Base-by-base conservation (phyloP, 2,113 vertebrate species). In the Cyanistes caeruleus region DNA sequence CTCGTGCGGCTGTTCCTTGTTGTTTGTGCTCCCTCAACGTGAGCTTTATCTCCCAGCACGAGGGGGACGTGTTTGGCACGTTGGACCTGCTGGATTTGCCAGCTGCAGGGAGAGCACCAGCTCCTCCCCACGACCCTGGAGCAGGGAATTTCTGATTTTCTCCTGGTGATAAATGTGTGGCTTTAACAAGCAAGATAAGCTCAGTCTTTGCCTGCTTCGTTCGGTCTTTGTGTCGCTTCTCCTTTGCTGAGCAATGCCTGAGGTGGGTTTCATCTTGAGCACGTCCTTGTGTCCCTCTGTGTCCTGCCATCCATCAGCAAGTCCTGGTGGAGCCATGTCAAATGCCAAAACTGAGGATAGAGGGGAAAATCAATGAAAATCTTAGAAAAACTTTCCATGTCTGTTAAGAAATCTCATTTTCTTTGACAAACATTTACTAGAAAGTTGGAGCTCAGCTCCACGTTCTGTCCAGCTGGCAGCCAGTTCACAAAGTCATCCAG, bases 11-110 rank as follows among this genome's bases (percentile, higher is more conserved):
- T 18, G 90, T 56, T 95, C 33, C 90, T 87, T n/a, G 87, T 49
- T 78, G 87, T 67, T 94, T 92, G 93, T 89, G 84, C 90, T 96
- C 56, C 81, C 95, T 93, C 89, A 76, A 28, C 85, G 7, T 43
- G 83, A 59, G 83, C 92, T 95, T 95, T 86, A 33, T 77, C 96
- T 95, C 86, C 70, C 35, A 69, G 69, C 25, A 62, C 52, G 55
- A 86, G 93, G 64, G 41, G 91, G 88, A 95, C 27, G 58, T 76
- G 92, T 76, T 86, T 95, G 86, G 97, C 95, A 63, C 15, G 10
- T 9, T 23, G 63, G 64, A 41, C 22, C 49, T 2, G 2, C 13
- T 0, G 15, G 27, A 49, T 83, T 27, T 56, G 79, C 64, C 77
- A 64, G 95, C 91, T 92, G 73, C 15, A 2, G 76, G n/a, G 27